Evolutionary conservation across 2,797 vertebrate genomes (phyloP).

Genomic region (Enteromius mattozi): DNA sequence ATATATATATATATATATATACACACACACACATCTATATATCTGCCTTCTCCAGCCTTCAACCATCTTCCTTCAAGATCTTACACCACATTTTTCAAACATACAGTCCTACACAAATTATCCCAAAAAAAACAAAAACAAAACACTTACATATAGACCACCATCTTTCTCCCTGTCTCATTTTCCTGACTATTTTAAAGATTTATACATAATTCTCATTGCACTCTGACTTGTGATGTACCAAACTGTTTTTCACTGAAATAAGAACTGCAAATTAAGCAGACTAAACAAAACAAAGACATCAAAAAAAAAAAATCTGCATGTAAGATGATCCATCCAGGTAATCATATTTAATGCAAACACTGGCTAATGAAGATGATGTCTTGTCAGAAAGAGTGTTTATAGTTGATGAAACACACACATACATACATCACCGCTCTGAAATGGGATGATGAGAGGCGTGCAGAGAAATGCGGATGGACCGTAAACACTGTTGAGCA

Average conservation of each 20-base stretch:
- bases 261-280: background rate
- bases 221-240: background rate
- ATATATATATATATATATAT: too few species aligned
- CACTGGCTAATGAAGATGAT: conserved; percentile 6
- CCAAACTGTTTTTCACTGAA: background rate
- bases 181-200: background rate
- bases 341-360: background rate
- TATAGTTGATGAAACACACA: background rate
- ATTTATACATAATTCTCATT: background rate
- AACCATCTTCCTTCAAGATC: background rate
- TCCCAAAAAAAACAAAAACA: background rate
- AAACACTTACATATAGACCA: too few species aligned
- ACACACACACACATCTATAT: background rate
- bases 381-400: background rate
- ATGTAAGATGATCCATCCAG: background rate
- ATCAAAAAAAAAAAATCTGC: background rate
- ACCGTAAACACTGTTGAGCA: background rate
- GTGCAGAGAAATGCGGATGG: background rate
- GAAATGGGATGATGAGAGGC: background rate
- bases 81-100: conserved; percentile 4
- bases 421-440: background rate
- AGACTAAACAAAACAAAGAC: background rate
- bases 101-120: background rate
- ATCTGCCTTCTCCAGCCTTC: background rate
- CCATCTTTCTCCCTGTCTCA: background rate